Evolutionary conservation across 2,888 invertebrate genomes (phyloP), one percentile per base, ranked within the genome.

Genomic region (Dichetophora obliterata): DNA sequence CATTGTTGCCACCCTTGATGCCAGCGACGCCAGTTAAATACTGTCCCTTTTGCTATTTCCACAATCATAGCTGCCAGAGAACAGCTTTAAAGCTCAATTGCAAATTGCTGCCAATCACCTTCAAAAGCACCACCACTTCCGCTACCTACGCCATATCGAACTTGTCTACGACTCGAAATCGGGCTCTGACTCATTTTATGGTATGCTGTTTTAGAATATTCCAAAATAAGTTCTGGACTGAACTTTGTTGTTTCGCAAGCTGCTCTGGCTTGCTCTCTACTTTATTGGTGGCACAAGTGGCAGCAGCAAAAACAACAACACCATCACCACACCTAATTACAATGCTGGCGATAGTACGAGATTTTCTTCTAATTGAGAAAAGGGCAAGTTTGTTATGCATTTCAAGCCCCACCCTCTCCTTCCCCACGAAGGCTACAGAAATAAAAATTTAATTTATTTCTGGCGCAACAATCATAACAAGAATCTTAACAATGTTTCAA

Each of bases 51-150:
- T 22, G 50, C 34, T 22, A 6, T 65, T 71, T 19, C 73, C 77
- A 79, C 84, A 81, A 84, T 84, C 84, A 85, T 84, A 84, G 85
- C 85, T 37, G 59, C 78, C 80, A 75, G 77, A 59, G 27, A 24
- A 14, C 43, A 43, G 48, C 63, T 63, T 66, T 54, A 75, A 75
- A 65, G 54, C 54, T 43, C 43, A 75, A 75, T 57, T 24, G 68
- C 68, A 50, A 50, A 68, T 68, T 68, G 48, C 50, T 68, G 68
- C 48, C 68, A 50, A 43, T 50, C 68, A 72, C 68, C 73, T 52
- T 14, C 61, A 61, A 34, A 34, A 34, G 34, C 57, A 37, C 37
- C 8, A 37, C 65, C 43, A 34, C 11, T 54, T 19, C 14, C 31
- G 3, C 19, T 52, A 31, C 11, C 65, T 19, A 5, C 31, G 3